phyloP scores from a whole-genome alignment of 2,113 vertebrate genomes.

The Anser cygnoides region DNA sequence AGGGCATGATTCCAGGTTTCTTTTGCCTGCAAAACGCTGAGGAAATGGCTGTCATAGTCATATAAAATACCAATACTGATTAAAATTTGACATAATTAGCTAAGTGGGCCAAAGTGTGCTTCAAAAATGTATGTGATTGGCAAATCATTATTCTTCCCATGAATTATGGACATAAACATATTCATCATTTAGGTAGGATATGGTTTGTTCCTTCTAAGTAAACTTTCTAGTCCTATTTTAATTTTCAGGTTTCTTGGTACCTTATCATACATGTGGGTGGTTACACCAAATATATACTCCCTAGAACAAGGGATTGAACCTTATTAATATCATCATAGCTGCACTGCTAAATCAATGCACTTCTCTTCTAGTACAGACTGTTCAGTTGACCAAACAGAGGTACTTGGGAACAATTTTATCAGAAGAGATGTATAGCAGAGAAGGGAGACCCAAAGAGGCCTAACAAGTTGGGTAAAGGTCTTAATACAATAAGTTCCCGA shows the following conservation, averaged over 20 bases:
- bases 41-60: not conserved
- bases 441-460: not conserved
- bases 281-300: not conserved
- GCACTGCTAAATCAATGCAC: not conserved
- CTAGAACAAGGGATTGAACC: not conserved
- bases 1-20: not conserved
- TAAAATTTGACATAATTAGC: not conserved
- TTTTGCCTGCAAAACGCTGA: constrained; percentile 21
- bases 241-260: not conserved
- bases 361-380: not conserved
- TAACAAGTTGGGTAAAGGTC: not conserved
- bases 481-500: not conserved
- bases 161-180: not conserved
- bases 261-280: fast-evolving
- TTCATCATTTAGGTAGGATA: not conserved
- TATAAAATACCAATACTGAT: not conserved
- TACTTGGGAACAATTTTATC: not conserved
- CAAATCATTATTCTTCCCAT: not conserved
- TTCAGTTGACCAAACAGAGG: not conserved
- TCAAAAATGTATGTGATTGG: not conserved
- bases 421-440: not conserved
- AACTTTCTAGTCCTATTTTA: not conserved
- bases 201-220: constrained; percentile 7
- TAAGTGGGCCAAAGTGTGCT: not conserved
- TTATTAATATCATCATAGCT: not conserved